phyloP scores from a whole-genome alignment of 2,888 invertebrate species.

The Drosophila prolongata region DNA sequence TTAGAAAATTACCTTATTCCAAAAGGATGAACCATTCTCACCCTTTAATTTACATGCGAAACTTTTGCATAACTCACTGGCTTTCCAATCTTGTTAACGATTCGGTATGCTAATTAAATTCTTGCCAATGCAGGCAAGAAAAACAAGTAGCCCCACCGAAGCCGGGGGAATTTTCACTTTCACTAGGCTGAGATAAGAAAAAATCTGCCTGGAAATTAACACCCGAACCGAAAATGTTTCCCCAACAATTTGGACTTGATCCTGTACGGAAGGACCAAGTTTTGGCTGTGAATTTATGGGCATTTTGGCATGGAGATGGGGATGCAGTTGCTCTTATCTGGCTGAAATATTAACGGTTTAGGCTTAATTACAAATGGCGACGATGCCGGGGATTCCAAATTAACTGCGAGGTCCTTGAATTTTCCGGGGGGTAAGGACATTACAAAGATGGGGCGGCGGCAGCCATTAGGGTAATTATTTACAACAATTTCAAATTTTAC shows the following conservation, averaged over 20 bases:
- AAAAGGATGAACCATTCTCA: slow-evolving; percentile 8
- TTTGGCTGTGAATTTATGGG: slow-evolving; percentile 58
- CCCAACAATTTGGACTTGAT: slow-evolving; percentile 49
- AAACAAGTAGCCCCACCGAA: slow-evolving; percentile 32
- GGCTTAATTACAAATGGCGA: slow-evolving; percentile 79
- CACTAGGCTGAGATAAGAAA: slow-evolving; percentile 40
- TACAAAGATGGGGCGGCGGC: slow-evolving; percentile 6
- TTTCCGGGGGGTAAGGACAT: not conserved
- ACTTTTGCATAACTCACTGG: slow-evolving; percentile 63
- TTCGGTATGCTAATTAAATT: slow-evolving; percentile 75
- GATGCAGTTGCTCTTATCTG: slow-evolving; percentile 66
- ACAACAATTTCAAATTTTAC: slow-evolving; percentile 81
- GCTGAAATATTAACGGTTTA: slow-evolving; percentile 79
- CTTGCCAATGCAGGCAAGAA: slow-evolving; percentile 59
- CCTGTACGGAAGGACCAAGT: slow-evolving; percentile 52
- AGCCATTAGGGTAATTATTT: slow-evolving; percentile 81
- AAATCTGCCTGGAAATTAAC: slow-evolving; percentile 71
- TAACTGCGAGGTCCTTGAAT: slow-evolving; percentile 49
- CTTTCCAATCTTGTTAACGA: slow-evolving; percentile 75
- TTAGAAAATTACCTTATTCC: not conserved
- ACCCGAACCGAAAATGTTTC: slow-evolving; percentile 72
- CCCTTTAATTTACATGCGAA: slow-evolving; percentile 10
- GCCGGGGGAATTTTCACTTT: slow-evolving; percentile 44
- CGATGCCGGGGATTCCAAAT: slow-evolving; percentile 67
- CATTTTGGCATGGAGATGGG: slow-evolving; percentile 17